These are phyloP conservation scores for Epizoanthus stellaris DNA, from an alignment of 92 coral and sea anemone genomes.

Conservation along the genomic window DNA sequence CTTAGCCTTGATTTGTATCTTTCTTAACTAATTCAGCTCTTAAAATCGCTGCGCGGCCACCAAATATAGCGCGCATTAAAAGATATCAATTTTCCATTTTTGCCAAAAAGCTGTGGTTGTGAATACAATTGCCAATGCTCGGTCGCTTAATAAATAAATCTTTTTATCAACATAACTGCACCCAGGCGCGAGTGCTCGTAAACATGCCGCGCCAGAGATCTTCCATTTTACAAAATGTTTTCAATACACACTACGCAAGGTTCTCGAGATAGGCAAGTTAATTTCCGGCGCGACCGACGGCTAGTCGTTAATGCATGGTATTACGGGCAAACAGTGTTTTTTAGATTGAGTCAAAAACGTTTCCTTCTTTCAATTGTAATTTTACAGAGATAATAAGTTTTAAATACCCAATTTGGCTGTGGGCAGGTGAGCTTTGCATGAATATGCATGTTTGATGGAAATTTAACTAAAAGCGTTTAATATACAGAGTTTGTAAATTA, in stretches of 20 bases:
- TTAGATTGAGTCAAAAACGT: constrained; percentile 73
- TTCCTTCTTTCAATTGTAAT: constrained; percentile 93
- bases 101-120: constrained; percentile 11
- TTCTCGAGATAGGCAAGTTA: constrained; percentile 50
- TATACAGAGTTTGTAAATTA: constrained; percentile 60
- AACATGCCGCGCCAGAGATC: constrained; percentile 41
- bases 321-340: constrained; percentile 75
- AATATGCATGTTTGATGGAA: constrained; percentile 73
- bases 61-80: background rate
- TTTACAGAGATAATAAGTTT: constrained; percentile 86
- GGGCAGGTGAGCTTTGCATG: constrained; percentile 80
- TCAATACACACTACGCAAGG: constrained; percentile 51
- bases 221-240: constrained; percentile 52
- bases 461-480: constrained; percentile 68
- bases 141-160: constrained; percentile 44
- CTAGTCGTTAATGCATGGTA: constrained; percentile 72
- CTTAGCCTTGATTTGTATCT: background rate
- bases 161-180: constrained; percentile 46
- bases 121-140: constrained; percentile 14
- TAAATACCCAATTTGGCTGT: constrained; percentile 90
- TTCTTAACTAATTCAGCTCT: constrained; percentile 29
- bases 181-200: constrained; percentile 40
- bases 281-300: constrained; percentile 67
- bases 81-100: constrained; percentile 5
- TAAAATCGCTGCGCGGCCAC: constrained; percentile 12